These are phyloP conservation scores for Chlorocebus sabaeus DNA, from an alignment of 2,113 vertebrate genomes.

Conservation along the genomic window DNA sequence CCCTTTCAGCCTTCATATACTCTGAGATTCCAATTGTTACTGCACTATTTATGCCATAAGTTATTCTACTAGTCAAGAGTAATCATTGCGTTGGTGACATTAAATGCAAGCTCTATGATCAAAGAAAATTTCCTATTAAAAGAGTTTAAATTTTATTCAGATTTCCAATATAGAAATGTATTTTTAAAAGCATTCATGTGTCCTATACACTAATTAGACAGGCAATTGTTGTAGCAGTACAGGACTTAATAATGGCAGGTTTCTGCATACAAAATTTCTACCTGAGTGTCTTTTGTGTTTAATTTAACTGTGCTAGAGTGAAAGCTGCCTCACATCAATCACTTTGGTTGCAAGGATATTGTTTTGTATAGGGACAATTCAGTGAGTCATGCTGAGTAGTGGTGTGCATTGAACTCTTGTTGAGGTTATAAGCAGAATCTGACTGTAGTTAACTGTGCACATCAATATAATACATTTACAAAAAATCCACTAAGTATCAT, in stretches of 20 bases:
- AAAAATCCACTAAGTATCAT: not conserved
- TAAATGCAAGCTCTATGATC: not conserved
- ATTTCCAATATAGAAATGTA: not conserved
- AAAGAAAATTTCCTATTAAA: not conserved
- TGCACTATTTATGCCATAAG: not conserved
- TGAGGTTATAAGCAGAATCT: not conserved
- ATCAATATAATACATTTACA: not conserved
- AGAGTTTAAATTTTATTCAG: not conserved
- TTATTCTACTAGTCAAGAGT: not conserved
- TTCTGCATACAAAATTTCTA: not conserved
- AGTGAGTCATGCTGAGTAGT: not conserved
- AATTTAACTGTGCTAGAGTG: not conserved
- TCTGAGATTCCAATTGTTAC: not conserved
- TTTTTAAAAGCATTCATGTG: not conserved
- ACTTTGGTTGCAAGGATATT: not conserved
- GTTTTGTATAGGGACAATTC: not conserved
- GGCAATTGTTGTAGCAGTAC: not conserved
- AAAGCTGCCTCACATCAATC: constrained; percentile 3
- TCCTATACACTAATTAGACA: not conserved
- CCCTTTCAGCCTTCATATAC: not conserved
- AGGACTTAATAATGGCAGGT: not conserved
- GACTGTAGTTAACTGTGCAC: not conserved
- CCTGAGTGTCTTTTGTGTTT: not conserved
- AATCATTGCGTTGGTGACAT: not conserved
- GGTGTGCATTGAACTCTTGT: not conserved